Conservation (phyloP, 2,113 vertebrate species). For the Pipra filicauda region DNA sequence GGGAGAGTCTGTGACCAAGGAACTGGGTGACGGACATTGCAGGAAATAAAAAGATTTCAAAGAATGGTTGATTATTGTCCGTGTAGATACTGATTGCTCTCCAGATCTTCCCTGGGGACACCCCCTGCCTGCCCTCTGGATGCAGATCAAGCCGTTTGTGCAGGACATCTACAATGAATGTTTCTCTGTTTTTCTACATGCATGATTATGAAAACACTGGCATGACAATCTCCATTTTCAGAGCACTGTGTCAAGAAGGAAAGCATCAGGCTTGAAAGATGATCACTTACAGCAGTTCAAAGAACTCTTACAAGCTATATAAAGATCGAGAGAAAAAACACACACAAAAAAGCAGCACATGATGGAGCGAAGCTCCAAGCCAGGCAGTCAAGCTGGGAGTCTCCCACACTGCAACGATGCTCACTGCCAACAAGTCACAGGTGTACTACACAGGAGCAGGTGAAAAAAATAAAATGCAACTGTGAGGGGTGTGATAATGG, state of each 20-base stretch:
- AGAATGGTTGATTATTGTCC: slow-evolving; percentile 41
- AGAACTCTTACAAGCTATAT: slow-evolving; percentile 33
- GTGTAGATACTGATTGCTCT: slow-evolving; percentile 31
- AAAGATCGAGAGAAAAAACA: neutral
- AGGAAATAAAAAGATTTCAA: slow-evolving; percentile 50
- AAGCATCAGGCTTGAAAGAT: slow-evolving; percentile 41
- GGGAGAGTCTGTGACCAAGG: slow-evolving; percentile 23
- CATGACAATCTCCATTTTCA: slow-evolving; percentile 22
- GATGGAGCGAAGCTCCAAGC: slow-evolving; percentile 36
- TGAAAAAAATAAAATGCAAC: slow-evolving; percentile 72
- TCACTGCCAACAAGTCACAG: slow-evolving; percentile 75
- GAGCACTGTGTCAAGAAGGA: slow-evolving; percentile 32
- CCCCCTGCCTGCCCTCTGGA: slow-evolving; percentile 40
- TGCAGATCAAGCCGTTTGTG: slow-evolving; percentile 37
- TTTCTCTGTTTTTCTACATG: neutral
- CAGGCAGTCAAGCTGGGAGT: slow-evolving; percentile 59
- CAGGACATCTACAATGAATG: slow-evolving; percentile 22
- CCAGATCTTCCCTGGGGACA: slow-evolving; percentile 29
- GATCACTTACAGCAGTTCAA: slow-evolving; percentile 39
- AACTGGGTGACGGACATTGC: neutral
- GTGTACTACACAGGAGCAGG: slow-evolving; percentile 73
- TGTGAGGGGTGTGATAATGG: neutral
- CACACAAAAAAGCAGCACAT: slow-evolving; percentile 14
- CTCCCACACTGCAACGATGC: slow-evolving; percentile 3
- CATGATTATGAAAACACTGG: slow-evolving; percentile 10